Evolutionary conservation across 2,113 vertebrate genomes (phyloP), one percentile per base, ranked within the genome.

Genomic region (Anoura caudifer): DNA sequence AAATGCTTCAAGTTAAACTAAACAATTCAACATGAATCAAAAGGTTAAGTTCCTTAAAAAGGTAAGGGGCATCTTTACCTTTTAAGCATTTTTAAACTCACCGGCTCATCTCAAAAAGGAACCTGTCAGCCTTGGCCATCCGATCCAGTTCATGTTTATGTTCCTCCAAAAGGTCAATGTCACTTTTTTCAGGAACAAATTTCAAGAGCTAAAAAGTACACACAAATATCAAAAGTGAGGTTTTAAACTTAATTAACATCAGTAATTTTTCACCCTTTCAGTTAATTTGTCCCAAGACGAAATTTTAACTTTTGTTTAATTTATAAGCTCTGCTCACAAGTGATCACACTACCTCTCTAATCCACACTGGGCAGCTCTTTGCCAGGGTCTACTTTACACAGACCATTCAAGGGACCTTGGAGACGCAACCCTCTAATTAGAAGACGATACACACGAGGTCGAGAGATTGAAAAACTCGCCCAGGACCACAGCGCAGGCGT

Each of bases 41-140:
- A 84, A n/a, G 67, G 73, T 93, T 50, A 73, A 90, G 20, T 92
- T 88, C 33, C 69, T 88, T 9, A 67, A 67, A 73, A 38, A 86
- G 69, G 33, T 10, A 75, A 90, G 19, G 12, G 33, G 24, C 22
- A 17, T 65, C 20, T 52, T 76, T 38, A n/a, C 17, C 56, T 43
- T 69, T 31, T 7, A 41, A 41, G 67, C 22, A 56, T 63, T 70
- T 61, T 85, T 41, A 86, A 96, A 94, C 77, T 75, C 87, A 99
- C 99, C 99, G 99, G 99, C 99, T 99, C 99, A 99, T 99, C 98
- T 99, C 99, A 1, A 99, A 99, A 97, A 99, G 99, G 98, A 99
- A 99, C 52, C 99, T 98, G 95, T 99, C 99, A 1, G 99, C 99
- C 98, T 99, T 99, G 88, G 99, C 99, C 99, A 99, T 99, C 47